Evolutionary conservation across 2,113 vertebrate species (phyloP), one percentile per base, ranked within the genome.

Genomic region (Ictidomys tridecemlineatus): DNA sequence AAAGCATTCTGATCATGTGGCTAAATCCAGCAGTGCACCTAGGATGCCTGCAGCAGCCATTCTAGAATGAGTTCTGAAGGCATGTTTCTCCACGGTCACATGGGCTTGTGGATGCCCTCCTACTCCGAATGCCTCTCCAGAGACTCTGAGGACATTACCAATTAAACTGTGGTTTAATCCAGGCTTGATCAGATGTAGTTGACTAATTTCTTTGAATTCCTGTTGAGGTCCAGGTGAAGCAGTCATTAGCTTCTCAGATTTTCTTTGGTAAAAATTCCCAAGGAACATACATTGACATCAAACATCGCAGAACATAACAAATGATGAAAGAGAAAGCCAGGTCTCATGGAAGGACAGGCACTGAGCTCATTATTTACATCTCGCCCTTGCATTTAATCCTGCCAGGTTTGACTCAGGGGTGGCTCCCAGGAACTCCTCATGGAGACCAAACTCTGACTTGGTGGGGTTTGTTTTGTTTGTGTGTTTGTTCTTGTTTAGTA

Each of bases 231-330:
- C 56, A 79, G 20, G 34, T 51, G 61, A 79, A 85, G 30, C 18
- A 92, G 32, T 8, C 69, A 32, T 74, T 51, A 42, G 18, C 78
- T 86, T 56, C 63, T 95, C 80, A 87, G 65, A 74, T 80, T 84
- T 94, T 84, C 34, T 89, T 89, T 32, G 69, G n/a, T 79, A 91
- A 93, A 93, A 85, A 58, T 67, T 76, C 20, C 56, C 39, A 72
- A n/a, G 65, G 11, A 83, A 65, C n/a, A 63, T 28, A n/a, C 39
- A 42, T 42, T 16, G 4, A 30, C 63, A 89, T 94, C 70, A 82
- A 93, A 79, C 85, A 11, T n/a, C 89, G n/a, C 24, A 20, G 24
- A 30, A 45, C 6, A 74, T 76, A 92, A 79, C 37, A 65, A 45
- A 22, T 53, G 32, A 67, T 73, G 8, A n/a, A 89, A 85, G 67